A percentile compares a stretch with the other conserved stretches of the same genome.
phyloP scores from a whole-genome alignment of 2,113 vertebrate species.

The Gadus chalcogrammus region DNA sequence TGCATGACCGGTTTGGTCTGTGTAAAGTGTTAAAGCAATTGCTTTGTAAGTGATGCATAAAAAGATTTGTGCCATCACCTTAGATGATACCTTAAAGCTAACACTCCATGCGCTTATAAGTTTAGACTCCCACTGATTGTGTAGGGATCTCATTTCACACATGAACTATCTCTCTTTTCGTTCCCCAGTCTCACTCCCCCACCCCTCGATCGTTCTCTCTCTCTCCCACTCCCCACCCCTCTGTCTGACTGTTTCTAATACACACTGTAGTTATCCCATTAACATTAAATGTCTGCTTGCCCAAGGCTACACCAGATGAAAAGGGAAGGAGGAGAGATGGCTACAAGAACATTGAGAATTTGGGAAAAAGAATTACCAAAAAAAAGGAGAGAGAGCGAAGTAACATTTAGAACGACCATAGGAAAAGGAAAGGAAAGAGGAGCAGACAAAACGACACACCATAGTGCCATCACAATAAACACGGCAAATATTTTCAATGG shows the following conservation, averaged over 20 bases:
- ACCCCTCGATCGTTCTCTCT: conserved; percentile 36
- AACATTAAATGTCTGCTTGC: conserved; percentile 62
- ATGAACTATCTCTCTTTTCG: conserved; percentile 51
- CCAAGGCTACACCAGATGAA: conserved; percentile 51
- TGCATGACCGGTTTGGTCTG: conserved; percentile 21
- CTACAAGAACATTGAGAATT: background rate
- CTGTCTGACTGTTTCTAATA: conserved; percentile 38
- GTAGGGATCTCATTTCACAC: conserved; percentile 71
- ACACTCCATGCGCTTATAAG: conserved; percentile 57
- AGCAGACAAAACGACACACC: too few species aligned
- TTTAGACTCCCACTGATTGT: conserved; percentile 62
- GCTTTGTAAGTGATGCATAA: conserved; percentile 35
- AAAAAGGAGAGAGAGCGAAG: background rate
- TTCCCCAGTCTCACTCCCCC: conserved; percentile 11
- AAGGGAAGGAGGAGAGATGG: background rate
- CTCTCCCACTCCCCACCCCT: conserved; percentile 30
- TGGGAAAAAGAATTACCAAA: background rate
- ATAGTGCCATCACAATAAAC: too few species aligned
- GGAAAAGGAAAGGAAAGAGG: too few species aligned
- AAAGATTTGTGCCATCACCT: conserved; percentile 45
- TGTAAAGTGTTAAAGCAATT: conserved; percentile 28
- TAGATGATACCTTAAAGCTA: conserved; percentile 57
- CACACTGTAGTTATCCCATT: conserved; percentile 61
- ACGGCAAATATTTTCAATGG: too few species aligned
- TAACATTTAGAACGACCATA: too few species aligned